Percentiles rank a stretch among this genome's conserved stretches.
Conservation (phyloP, 53 echinoderm and acorn worm species). For the Holothuria scabra region DNA sequence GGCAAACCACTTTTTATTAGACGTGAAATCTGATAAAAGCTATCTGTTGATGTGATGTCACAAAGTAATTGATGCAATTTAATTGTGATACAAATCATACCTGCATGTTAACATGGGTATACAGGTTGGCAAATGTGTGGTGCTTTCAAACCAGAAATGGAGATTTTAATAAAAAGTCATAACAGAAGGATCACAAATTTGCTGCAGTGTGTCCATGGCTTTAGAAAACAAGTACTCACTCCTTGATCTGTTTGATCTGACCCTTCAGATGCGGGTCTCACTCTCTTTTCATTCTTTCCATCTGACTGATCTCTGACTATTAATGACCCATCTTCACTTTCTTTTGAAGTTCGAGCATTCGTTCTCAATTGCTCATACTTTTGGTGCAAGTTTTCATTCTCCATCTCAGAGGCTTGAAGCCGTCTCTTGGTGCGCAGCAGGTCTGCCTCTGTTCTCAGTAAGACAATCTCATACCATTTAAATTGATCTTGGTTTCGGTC, state of each 20-base stretch:
- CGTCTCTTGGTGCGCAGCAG: slow-evolving; percentile 28
- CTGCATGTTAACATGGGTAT: too few species aligned
- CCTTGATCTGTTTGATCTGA: slow-evolving; percentile 28
- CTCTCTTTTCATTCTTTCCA: not conserved
- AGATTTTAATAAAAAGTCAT: too few species aligned
- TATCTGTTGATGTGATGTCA: too few species aligned
- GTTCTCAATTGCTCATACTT: not conserved
- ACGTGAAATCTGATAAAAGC: too few species aligned
- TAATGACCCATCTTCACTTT: not conserved
- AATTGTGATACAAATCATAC: too few species aligned
- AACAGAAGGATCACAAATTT: too few species aligned
- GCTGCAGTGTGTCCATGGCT: too few species aligned
- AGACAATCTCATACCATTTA: slow-evolving; percentile 39
- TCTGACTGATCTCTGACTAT: slow-evolving; percentile 16
- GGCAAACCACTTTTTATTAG: too few species aligned
- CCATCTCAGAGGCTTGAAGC: not conserved
- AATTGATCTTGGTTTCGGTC: slow-evolving; percentile 40
- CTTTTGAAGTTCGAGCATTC: not conserved
- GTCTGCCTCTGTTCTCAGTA: slow-evolving; percentile 38
- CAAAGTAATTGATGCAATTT: too few species aligned
- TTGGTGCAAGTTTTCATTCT: slow-evolving; percentile 14
- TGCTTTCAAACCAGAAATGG: too few species aligned
- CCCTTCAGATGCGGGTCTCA: not conserved
- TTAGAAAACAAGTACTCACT: not conserved
- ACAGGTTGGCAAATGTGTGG: too few species aligned